Evolutionary conservation across 2,113 vertebrate species (phyloP).

Genomic region (Prietella phreatophila): DNA sequence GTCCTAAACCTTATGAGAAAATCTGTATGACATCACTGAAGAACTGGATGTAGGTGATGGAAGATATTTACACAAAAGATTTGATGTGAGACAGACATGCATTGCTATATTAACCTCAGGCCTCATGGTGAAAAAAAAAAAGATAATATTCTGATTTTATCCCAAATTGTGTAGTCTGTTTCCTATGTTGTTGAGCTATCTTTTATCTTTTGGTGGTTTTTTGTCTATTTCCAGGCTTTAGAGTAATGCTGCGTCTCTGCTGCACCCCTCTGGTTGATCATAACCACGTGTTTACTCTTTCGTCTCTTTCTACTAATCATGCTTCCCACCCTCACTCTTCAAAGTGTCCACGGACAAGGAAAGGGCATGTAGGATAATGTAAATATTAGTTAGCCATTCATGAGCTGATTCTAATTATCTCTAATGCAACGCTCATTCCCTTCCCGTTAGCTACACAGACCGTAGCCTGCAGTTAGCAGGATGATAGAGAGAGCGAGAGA

Average conservation of each 20-base stretch:
- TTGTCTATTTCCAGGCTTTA: not conserved
- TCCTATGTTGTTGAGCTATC: not conserved
- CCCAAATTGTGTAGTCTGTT: not conserved
- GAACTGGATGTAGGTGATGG: not conserved
- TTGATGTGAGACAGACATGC: constrained; percentile 3
- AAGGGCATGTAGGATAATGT: constrained; percentile 71
- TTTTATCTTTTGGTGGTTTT: constrained; percentile 12
- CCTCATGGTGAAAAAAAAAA: not conserved
- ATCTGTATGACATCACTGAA: not conserved
- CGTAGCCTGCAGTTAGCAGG: constrained; percentile 51
- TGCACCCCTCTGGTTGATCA: constrained; percentile 27
- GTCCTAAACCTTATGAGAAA: not conserved
- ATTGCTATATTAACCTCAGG: not conserved
- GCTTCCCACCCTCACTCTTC: constrained; percentile 18
- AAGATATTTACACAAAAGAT: not conserved
- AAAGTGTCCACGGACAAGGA: constrained; percentile 61
- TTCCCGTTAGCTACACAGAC: constrained; percentile 48
- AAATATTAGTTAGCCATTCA: constrained; percentile 72
- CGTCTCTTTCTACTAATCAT: constrained; percentile 36
- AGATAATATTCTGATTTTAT: not conserved
- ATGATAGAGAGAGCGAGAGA: constrained; percentile 37
- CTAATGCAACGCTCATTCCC: constrained; percentile 69
- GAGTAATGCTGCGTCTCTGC: not conserved
- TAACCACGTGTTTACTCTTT: constrained; percentile 34
- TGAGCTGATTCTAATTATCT: constrained; percentile 77